Percentiles rank a stretch among this genome's conserved stretches.
These are phyloP conservation scores for Eueides isabella DNA, from an alignment of 1,140 invertebrate genomes.

Conservation along the genomic window DNA sequence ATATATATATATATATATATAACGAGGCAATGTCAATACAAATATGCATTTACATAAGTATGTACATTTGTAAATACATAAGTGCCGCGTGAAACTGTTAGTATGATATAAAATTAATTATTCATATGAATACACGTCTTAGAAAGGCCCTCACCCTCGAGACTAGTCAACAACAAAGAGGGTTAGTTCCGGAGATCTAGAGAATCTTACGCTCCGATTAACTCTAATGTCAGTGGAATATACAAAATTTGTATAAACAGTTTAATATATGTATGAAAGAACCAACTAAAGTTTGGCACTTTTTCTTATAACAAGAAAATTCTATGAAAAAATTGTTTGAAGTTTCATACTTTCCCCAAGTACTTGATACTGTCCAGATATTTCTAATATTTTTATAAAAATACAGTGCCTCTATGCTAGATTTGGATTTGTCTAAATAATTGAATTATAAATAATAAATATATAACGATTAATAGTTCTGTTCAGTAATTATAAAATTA, in stretches of 20 bases:
- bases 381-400: too few relatives aligned
- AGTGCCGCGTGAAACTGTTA: background rate
- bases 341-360: too few relatives aligned
- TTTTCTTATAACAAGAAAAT: background rate
- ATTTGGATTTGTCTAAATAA: too few relatives aligned
- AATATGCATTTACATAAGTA: too few relatives aligned
- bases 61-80: background rate
- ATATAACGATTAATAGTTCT: too few relatives aligned
- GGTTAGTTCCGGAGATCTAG: conserved; percentile 14
- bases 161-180: conserved; percentile 12
- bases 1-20: too few relatives aligned
- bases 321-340: too few relatives aligned
- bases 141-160: conserved; percentile 11
- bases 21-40: too few relatives aligned
- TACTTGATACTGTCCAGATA: too few relatives aligned
- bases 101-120: conserved; percentile 11
- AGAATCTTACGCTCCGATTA: conserved; percentile 7
- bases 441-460: too few relatives aligned
- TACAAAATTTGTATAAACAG: background rate
- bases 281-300: background rate
- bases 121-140: conserved; percentile 13
- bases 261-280: background rate
- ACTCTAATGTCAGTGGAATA: conserved; percentile 6
- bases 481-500: too few relatives aligned
- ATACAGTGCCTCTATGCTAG: too few relatives aligned